These are phyloP conservation scores for Drosophila meridiana DNA, from an alignment of 2,888 invertebrate species.

Conservation along the genomic window DNA sequence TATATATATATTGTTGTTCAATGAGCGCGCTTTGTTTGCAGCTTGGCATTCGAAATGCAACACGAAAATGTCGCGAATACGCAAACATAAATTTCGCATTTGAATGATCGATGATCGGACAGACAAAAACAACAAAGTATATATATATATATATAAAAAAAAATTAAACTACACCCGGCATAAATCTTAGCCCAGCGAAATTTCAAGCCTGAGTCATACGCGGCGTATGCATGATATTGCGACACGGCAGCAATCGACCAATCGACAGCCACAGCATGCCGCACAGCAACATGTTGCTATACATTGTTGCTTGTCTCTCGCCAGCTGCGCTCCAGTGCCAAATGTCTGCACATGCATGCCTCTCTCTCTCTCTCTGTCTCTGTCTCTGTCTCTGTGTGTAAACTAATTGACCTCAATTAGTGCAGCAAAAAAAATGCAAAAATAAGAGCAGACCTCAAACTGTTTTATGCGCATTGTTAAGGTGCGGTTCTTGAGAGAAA, in stretches of 20 bases:
- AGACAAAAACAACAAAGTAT: slow-evolving; percentile 3
- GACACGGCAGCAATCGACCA: slow-evolving; percentile 3
- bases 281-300: slow-evolving; percentile 52
- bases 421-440: slow-evolving; percentile 45
- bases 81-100: slow-evolving; percentile 60
- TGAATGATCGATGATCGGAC: slow-evolving; percentile 68
- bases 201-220: slow-evolving; percentile 60
- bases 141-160: background rate
- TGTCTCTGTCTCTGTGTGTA: slow-evolving; percentile 31
- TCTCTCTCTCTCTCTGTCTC: background rate
- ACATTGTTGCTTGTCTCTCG: slow-evolving; percentile 57
- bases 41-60: slow-evolving; percentile 48
- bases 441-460: slow-evolving; percentile 23
- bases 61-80: slow-evolving; percentile 44
- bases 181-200: slow-evolving; percentile 50
- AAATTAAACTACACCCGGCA: slow-evolving; percentile 39
- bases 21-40: slow-evolving; percentile 33
- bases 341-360: slow-evolving; percentile 15
- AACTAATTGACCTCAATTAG: slow-evolving; percentile 84
- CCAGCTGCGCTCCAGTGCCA: slow-evolving; percentile 45
- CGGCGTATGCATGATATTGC: slow-evolving; percentile 63
- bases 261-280: slow-evolving; percentile 13
- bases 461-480: slow-evolving; percentile 41
- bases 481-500: slow-evolving; percentile 41
- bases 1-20: slow-evolving; percentile 5